Conservation (phyloP, 2,797 vertebrate species). For the Lophius americanus region DNA sequence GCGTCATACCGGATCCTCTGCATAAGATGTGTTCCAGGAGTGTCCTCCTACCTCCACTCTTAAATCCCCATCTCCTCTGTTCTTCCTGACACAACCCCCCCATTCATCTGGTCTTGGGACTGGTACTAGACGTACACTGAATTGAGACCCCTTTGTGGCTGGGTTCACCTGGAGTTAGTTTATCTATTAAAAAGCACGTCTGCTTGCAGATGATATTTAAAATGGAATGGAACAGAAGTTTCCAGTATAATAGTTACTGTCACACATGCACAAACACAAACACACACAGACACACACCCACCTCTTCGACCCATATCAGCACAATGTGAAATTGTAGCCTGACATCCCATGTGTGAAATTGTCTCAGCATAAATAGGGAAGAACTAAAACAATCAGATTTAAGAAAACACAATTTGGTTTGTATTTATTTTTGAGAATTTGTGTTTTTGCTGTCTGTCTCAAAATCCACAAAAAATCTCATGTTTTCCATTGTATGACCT, state of each 20-base stretch:
- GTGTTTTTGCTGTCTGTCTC: slow-evolving; percentile 2
- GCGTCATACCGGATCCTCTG: no score
- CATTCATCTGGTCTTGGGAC: no score
- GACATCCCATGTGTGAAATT: slow-evolving; percentile 76
- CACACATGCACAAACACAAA: neutral
- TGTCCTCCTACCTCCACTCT: no score
- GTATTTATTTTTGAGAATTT: neutral
- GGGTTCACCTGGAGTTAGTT: neutral
- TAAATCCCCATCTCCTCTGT: no score
- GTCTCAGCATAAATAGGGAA: slow-evolving; percentile 55
- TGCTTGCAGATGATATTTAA: slow-evolving; percentile 25
- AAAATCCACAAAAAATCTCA: neutral
- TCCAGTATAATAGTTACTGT: slow-evolving; percentile 15
- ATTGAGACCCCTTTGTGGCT: no score
- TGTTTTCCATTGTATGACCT: neutral
- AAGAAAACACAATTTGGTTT: slow-evolving; percentile 49
- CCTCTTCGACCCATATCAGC: slow-evolving; percentile 16
- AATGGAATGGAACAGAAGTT: slow-evolving; percentile 10
- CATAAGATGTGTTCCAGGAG: no score
- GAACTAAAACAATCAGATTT: slow-evolving; percentile 55
- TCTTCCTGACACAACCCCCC: no score
- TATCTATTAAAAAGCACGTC: slow-evolving; percentile 11
- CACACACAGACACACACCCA: slow-evolving; percentile 7
- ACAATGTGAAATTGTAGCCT: slow-evolving; percentile 45
- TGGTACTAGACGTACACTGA: no score